Evolutionary conservation across 1,140 invertebrate species (phyloP).

Genomic region (Drosophila ohnishii): DNA sequence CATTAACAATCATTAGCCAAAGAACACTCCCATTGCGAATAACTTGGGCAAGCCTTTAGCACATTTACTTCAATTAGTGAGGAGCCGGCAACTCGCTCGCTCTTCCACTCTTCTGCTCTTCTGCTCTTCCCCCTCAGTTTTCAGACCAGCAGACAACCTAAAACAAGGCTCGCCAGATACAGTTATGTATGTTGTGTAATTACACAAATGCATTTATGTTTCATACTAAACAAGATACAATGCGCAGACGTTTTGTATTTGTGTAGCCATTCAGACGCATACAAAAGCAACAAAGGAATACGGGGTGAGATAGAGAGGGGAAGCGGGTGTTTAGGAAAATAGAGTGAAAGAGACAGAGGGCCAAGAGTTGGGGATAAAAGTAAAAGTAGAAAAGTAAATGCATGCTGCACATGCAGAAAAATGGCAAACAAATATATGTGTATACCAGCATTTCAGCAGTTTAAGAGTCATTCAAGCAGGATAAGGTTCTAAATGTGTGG

Average conservation of each 20-base stretch:
- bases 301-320: constrained; percentile 13
- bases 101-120: background rate
- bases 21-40: constrained; percentile 38
- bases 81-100: background rate
- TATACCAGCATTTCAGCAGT: constrained; percentile 62
- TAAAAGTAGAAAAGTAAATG: constrained; percentile 54
- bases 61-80: constrained; percentile 67
- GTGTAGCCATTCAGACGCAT: constrained; percentile 73
- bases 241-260: constrained; percentile 74
- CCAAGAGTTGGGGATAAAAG: constrained; percentile 1
- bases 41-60: constrained; percentile 52
- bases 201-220: constrained; percentile 78
- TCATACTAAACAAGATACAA: constrained; percentile 52
- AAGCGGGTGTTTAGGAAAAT: background rate
- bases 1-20: constrained; percentile 54
- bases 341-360: background rate
- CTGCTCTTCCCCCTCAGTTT: background rate
- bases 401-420: constrained; percentile 52
- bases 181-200: constrained; percentile 67
- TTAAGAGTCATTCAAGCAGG: constrained; percentile 54
- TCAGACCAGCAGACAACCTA: constrained; percentile 22
- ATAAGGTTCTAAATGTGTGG: background rate
- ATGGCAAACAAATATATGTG: constrained; percentile 61
- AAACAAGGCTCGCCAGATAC: constrained; percentile 52
- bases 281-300: constrained; percentile 50